Evolutionary conservation across 2,797 vertebrate genomes (phyloP).

Genomic region (Novumbra hubbsi): DNA sequence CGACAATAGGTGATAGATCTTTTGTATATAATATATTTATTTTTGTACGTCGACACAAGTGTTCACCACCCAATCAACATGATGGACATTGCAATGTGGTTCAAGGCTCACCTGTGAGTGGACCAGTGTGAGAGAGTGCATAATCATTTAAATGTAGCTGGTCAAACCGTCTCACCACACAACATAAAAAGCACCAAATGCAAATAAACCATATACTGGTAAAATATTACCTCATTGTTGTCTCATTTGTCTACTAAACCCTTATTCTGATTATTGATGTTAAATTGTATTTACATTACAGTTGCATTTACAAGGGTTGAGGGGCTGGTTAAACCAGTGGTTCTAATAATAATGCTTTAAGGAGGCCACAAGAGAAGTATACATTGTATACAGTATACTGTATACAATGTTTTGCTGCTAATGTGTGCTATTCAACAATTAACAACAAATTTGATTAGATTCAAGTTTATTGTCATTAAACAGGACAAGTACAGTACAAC

Average conservation of each 20-base stretch:
- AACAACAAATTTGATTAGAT: no score
- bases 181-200: slow-evolving; percentile 63
- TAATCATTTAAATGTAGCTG: slow-evolving; percentile 57
- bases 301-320: no score
- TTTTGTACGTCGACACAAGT: slow-evolving; percentile 69
- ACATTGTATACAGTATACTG: not conserved
- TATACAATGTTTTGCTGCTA: not conserved
- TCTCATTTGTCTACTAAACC: not conserved
- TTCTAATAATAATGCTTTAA: not conserved
- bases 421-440: not conserved
- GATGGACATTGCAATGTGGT: slow-evolving; percentile 62
- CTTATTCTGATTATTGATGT: not conserved
- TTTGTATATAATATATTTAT: slow-evolving; percentile 80
- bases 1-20: slow-evolving; percentile 33
- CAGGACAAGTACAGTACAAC: no score
- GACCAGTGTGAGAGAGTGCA: slow-evolving; percentile 39
- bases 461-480: no score
- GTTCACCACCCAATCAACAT: slow-evolving; percentile 44
- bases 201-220: slow-evolving; percentile 61
- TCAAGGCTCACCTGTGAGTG: slow-evolving; percentile 55
- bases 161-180: slow-evolving; percentile 46
- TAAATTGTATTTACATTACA: not conserved
- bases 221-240: slow-evolving; percentile 35
- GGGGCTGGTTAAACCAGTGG: not conserved
- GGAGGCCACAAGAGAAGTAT: not conserved